These are phyloP conservation scores for Sitodiplosis mosellana DNA, from an alignment of 1,140 invertebrate species.

Conservation along the genomic window DNA sequence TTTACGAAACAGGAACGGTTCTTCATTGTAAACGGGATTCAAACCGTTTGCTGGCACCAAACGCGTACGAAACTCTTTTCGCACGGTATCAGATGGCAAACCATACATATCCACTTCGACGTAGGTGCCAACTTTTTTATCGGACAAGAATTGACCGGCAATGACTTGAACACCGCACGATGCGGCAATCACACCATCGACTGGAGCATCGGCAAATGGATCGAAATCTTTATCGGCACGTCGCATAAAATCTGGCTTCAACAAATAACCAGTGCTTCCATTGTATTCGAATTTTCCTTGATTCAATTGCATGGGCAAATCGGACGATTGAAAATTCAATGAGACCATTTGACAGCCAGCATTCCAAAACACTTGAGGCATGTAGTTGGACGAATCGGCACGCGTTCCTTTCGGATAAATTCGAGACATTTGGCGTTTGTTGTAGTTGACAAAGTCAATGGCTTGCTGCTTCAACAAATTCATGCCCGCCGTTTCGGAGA, in stretches of 20 bases:
- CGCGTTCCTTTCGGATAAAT: constrained; percentile 98
- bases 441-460: constrained; percentile 99
- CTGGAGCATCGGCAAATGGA: constrained; percentile 96
- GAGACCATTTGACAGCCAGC: constrained; percentile 95
- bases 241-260: constrained; percentile 99
- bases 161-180: constrained; percentile 96
- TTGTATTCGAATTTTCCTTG: constrained; percentile 99
- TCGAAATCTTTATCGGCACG: constrained; percentile 91
- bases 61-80: constrained; percentile 92
- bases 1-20: constrained; percentile 95
- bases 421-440: constrained; percentile 95
- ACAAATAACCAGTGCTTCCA: constrained; percentile 85
- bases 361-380: constrained; percentile 96
- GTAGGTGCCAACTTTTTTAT: constrained; percentile 97
- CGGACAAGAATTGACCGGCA: constrained; percentile 97
- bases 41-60: constrained; percentile 92
- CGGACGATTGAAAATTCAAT: constrained; percentile 98
- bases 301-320: constrained; percentile 98
- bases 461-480: constrained; percentile 88
- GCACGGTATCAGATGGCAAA: constrained; percentile 93
- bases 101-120: constrained; percentile 99
- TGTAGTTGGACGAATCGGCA: constrained; percentile 98
- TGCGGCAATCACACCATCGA: constrained; percentile 98
- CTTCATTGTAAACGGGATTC: constrained; percentile 97
- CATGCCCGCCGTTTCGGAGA: constrained; percentile 89